Conservation (phyloP, 2,888 invertebrate genomes). For the Orchesellides sinensis region DNA sequence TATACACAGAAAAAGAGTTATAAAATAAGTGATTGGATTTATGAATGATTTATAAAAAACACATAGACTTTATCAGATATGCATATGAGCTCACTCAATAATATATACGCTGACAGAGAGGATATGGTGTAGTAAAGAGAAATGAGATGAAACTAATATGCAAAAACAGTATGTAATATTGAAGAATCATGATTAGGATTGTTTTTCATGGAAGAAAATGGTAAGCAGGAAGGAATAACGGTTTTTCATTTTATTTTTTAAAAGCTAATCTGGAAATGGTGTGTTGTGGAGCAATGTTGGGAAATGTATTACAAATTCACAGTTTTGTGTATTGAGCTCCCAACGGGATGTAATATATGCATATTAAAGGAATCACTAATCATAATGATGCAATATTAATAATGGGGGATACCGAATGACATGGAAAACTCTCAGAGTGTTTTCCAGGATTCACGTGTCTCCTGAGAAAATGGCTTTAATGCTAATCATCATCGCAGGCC, state of each 20-base stretch:
- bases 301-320: neutral
- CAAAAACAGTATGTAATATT: conserved; percentile 1
- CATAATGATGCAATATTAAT: conserved; percentile 62
- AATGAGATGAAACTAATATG: conserved; percentile 18
- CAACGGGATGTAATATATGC: conserved; percentile 41
- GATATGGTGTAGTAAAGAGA: neutral
- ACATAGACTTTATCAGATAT: conserved; percentile 39
- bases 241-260: conserved; percentile 12
- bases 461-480: conserved; percentile 28
- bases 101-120: conserved; percentile 21
- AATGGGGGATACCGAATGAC: conserved; percentile 31
- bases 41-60: conserved; percentile 42
- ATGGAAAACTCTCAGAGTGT: conserved; percentile 16
- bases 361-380: conserved; percentile 61
- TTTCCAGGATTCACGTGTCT: conserved; percentile 18
- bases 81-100: conserved; percentile 30
- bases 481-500: conserved; percentile 25
- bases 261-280: conserved; percentile 22
- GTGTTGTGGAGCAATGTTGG: neutral
- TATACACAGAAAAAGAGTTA: conserved; percentile 3
- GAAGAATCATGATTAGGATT: neutral
- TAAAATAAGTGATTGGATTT: conserved; percentile 47
- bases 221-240: conserved; percentile 27
- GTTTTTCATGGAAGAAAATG: no score
- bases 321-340: conserved; percentile 17